Evolutionary conservation across 64 coral and sea anemone species (phyloP).

Genomic region (Exaiptasia diaphana): DNA sequence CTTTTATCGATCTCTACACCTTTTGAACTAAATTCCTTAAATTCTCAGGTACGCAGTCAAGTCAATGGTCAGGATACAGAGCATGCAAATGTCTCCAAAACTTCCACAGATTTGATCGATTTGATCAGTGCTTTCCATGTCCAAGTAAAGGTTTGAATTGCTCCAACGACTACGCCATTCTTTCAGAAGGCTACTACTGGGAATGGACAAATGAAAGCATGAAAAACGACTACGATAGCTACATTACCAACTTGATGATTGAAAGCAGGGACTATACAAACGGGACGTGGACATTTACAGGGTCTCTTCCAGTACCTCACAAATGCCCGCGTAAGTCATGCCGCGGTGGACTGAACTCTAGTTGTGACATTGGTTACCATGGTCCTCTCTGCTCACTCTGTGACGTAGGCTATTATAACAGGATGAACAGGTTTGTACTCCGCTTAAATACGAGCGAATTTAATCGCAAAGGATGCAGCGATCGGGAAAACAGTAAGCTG

Average conservation of each 20-base stretch:
- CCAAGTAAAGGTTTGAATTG: background rate
- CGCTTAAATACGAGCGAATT: no score
- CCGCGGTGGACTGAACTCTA: constrained; percentile 16
- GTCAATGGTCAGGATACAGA: no score
- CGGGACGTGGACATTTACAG: background rate
- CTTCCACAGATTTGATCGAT: no score
- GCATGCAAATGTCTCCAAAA: background rate
- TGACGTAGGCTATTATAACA: constrained; percentile 14
- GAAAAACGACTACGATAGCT: background rate
- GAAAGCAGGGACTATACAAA: background rate
- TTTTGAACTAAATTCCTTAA: no score
- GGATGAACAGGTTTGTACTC: constrained; percentile 25
- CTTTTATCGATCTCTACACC: no score
- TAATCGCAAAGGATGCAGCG: no score
- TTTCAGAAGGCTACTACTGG: background rate
- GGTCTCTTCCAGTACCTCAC: background rate
- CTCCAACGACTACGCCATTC: constrained; percentile 8
- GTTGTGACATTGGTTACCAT: constrained; percentile 11
- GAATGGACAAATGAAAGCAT: no score
- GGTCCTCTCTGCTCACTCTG: constrained; percentile 60
- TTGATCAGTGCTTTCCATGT: constrained; percentile 32
- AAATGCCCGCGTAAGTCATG: constrained; percentile 22
- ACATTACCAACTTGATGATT: constrained; percentile 14
- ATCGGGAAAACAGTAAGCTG: no score
- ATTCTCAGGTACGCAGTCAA: background rate